Base-by-base conservation (phyloP, 1,140 invertebrate species). In the Ceratoteleas bidentatus region DNA sequence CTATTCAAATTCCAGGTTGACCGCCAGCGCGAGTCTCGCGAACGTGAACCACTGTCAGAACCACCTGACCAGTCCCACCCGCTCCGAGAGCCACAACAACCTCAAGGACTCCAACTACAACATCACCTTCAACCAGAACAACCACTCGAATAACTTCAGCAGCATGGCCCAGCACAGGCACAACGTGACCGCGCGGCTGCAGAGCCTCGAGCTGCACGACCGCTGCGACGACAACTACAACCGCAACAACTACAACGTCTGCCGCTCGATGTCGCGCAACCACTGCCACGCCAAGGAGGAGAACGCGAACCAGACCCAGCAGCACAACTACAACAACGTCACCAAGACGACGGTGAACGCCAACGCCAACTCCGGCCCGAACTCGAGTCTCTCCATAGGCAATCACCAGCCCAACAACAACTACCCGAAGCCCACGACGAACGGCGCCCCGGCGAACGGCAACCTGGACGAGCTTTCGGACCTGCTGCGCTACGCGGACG, bases 401-500 rank as follows among this genome's bases (percentile, higher is more conserved):
- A 85, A 89, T 72, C 89, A 91, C 76, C 89, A 90, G 16, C 88
- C 87, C 5, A 90, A 89, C 43, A 91, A 92, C 24, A 92, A 91
- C 66, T 90, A 92, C 47, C 69, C 86, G 33, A 88, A 86, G n/a
- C 57, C 65, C 6, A 57, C 73, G 2, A 72, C 62, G 0, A 84
- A 78, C 14, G 86, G 84, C 6, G 70, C 80, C 0, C 45, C 81
- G 0, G 86, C 88, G 4, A 92, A 92, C 32, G 91, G 91, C 14
- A 94, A 94, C 85, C 86, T 96, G 13, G 95, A 96, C 68, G 95
- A 96, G 85, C 88, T 96, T 0, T 95, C 95, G 6, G 95, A 96
- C 89, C 88, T 95, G 0, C 85, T 96, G 43, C 93, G 94, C 78
- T 92, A 92, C 62, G 91, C 91, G 0, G 91, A 91, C 33, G 91